Percentiles rank a stretch among this genome's conserved stretches.
Conservation (phyloP, 2,113 vertebrate species). For the Anhinga anhinga region DNA sequence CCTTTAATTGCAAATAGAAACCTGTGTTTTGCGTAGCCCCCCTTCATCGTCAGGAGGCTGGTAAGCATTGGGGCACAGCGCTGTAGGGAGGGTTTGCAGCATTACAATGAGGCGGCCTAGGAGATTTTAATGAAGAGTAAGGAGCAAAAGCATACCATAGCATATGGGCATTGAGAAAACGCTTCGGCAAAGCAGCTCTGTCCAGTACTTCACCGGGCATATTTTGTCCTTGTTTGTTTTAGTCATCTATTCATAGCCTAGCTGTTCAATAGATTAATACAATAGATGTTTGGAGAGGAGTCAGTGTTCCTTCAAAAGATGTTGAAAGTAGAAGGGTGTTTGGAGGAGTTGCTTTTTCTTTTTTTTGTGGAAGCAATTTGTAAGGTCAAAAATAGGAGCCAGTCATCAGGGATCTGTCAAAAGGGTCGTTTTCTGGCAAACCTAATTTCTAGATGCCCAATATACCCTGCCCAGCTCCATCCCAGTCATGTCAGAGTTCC, state of each 20-base stretch:
- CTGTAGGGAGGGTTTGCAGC: background rate
- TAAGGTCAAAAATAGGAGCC: background rate
- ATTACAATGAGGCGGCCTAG: background rate
- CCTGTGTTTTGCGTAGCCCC: background rate
- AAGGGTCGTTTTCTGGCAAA: background rate
- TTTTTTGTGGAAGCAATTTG: background rate
- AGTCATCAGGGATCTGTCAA: background rate
- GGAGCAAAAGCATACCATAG: background rate
- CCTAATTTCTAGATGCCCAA: background rate
- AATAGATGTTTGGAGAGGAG: background rate
- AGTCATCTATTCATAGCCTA: background rate
- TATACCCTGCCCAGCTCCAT: background rate
- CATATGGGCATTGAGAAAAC: background rate
- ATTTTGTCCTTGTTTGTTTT: background rate
- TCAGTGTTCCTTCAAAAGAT: background rate
- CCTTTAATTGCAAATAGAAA: background rate
- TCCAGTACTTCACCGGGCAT: background rate
- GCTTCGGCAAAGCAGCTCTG: background rate
- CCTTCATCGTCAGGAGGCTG: background rate
- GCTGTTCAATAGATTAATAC: background rate
- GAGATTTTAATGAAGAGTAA: background rate
- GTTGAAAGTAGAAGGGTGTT: background rate
- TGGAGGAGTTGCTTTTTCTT: background rate
- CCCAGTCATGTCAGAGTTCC: background rate
- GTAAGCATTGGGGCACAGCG: fast-evolving